Evolutionary conservation across 2,888 invertebrate species (phyloP).

Genomic region (Helicoverpa assulta): DNA sequence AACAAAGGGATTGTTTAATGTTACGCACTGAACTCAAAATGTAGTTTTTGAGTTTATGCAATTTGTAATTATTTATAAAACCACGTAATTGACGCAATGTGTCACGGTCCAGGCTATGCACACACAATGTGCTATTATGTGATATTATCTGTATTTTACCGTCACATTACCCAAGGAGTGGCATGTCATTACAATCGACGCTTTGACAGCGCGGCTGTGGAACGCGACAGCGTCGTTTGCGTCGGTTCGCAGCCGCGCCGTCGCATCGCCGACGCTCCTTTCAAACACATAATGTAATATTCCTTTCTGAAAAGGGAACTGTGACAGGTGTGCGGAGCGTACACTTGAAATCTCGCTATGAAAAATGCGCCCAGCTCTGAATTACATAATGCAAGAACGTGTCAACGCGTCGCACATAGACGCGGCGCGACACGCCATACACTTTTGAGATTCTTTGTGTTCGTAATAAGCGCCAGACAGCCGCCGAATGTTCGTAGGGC

Average conservation of each 20-base stretch:
- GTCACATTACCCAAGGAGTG: conserved; percentile 65
- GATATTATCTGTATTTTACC: conserved; percentile 66
- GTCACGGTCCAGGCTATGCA: conserved; percentile 58
- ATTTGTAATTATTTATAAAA: conserved; percentile 49
- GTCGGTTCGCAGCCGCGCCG: conserved; percentile 47
- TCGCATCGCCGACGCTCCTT: conserved; percentile 66
- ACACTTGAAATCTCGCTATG: conserved; percentile 82
- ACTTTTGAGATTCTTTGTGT: conserved; percentile 84
- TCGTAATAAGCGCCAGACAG: conserved; percentile 79
- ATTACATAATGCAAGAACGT: conserved; percentile 85
- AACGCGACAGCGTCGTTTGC: conserved; percentile 45
- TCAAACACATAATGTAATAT: conserved; percentile 85
- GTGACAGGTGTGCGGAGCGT: conserved; percentile 83
- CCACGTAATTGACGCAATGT: conserved; percentile 56
- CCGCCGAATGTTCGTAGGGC: conserved; percentile 74
- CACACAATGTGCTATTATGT: conserved; percentile 65
- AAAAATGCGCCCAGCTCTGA: conserved; percentile 83
- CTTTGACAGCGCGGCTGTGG: conserved; percentile 66
- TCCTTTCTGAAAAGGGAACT: conserved; percentile 76
- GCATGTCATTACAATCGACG: conserved; percentile 66
- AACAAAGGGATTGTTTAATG: conserved; percentile 36
- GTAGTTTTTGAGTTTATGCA: conserved; percentile 45
- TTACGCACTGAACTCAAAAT: conserved; percentile 33
- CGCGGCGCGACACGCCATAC: conserved; percentile 62
- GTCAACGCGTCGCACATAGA: conserved; percentile 75